Evolutionary conservation across 2,797 vertebrate species (phyloP).

Genomic region (Phoeniculus purpureus): DNA sequence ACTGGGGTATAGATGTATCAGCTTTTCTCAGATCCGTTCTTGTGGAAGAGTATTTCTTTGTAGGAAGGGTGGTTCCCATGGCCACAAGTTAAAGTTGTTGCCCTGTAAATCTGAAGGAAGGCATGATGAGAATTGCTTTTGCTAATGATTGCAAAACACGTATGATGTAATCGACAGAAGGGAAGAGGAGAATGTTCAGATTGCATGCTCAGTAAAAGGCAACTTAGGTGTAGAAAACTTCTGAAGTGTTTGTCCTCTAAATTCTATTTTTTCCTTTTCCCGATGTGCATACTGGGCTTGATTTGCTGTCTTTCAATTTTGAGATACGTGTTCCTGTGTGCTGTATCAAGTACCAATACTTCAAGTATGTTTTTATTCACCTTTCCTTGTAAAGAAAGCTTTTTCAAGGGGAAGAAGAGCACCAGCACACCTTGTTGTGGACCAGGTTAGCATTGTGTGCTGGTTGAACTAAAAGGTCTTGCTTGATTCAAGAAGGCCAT

Average conservation of each 20-base stretch:
- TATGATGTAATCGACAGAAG: not conserved
- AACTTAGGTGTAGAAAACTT: fast-evolving
- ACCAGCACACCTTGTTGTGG: not conserved
- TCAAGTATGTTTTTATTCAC: not conserved
- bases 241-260: not conserved
- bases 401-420: not conserved
- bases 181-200: not conserved
- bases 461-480: not conserved
- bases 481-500: not conserved
- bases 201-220: not conserved
- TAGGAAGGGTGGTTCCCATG: not conserved
- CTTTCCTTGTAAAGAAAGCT: not conserved
- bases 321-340: not conserved
- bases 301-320: not conserved
- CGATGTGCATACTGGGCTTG: not conserved
- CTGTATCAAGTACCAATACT: not conserved
- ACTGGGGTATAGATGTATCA: not conserved
- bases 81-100: not conserved
- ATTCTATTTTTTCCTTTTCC: not conserved
- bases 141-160: constrained; percentile 9
- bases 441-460: fast-evolving
- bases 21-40: not conserved
- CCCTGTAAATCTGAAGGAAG: not conserved
- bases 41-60: not conserved
- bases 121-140: constrained; percentile 29